A percentile compares a stretch with the other conserved stretches of the same genome.
phyloP scores from a whole-genome alignment of 2,888 invertebrate species.

The Volucella inanis region DNA sequence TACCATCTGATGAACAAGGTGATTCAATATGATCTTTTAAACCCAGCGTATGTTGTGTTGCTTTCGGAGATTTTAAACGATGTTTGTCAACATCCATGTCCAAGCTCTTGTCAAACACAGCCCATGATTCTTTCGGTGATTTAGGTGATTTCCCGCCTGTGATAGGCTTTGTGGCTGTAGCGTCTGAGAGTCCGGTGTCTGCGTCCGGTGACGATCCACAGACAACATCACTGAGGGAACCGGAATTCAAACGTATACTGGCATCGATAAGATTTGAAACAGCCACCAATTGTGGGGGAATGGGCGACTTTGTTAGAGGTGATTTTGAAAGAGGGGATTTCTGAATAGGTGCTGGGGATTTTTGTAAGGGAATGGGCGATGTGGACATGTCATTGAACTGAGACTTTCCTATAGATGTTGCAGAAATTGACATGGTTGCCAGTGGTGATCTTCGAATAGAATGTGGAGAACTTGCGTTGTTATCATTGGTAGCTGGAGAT shows the following conservation, averaged over 20 bases:
- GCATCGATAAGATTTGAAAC: slow-evolving; percentile 83
- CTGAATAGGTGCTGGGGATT: slow-evolving; percentile 78
- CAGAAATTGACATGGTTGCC: slow-evolving; percentile 42
- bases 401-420: slow-evolving; percentile 76
- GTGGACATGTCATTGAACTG: slow-evolving; percentile 83
- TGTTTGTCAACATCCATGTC: slow-evolving; percentile 68
- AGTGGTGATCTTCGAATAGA: slow-evolving; percentile 51
- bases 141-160: slow-evolving; percentile 66
- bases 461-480: slow-evolving; percentile 59
- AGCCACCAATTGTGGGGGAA: slow-evolving; percentile 82
- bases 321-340: slow-evolving; percentile 78
- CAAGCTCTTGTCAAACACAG: slow-evolving; percentile 84
- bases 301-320: slow-evolving; percentile 81
- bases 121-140: slow-evolving; percentile 85
- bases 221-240: slow-evolving; percentile 86
- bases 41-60: not conserved
- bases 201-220: slow-evolving; percentile 87
- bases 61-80: slow-evolving; percentile 65
- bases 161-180: slow-evolving; percentile 55
- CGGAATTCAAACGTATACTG: slow-evolving; percentile 84
- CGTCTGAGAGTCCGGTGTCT: slow-evolving; percentile 78
- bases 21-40: slow-evolving; percentile 85
- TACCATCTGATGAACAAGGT: slow-evolving; percentile 91
- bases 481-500: slow-evolving; percentile 71
- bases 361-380: slow-evolving; percentile 82